Percentiles rank a stretch among this genome's conserved stretches.
phyloP scores from a whole-genome alignment of 2,888 invertebrate genomes.

The Drosophila koepferae region DNA sequence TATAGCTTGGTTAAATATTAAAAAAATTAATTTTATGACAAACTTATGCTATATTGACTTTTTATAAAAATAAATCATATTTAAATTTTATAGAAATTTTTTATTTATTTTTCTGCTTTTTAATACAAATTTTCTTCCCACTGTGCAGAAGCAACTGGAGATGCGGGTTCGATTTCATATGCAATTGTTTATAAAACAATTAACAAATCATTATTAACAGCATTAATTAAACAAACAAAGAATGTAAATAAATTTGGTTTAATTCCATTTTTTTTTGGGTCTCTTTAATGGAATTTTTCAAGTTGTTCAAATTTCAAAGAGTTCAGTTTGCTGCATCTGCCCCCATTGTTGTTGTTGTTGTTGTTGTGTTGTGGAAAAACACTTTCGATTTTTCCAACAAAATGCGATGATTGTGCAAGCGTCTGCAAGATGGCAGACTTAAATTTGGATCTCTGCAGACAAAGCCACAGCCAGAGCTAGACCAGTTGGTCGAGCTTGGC shows the following conservation, averaged over 20 bases:
- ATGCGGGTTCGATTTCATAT: constrained; percentile 50
- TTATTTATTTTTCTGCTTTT: background rate
- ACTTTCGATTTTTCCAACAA: constrained; percentile 53
- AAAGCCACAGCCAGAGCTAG: constrained; percentile 10
- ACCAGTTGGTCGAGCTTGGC: constrained; percentile 30
- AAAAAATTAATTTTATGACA: too few relatives aligned
- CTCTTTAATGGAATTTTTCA: constrained; percentile 30
- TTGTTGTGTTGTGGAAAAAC: constrained; percentile 36
- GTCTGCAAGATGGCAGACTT: background rate
- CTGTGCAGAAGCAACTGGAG: constrained; percentile 25
- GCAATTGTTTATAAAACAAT: constrained; percentile 60
- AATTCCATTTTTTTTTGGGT: background rate
- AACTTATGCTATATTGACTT: too few relatives aligned
- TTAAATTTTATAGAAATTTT: too few relatives aligned
- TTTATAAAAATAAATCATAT: too few relatives aligned
- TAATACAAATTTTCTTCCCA: constrained; percentile 3
- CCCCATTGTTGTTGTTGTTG: constrained; percentile 21
- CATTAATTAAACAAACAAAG: constrained; percentile 41
- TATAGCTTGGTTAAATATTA: too few relatives aligned
- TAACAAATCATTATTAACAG: constrained; percentile 66
- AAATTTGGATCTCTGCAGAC: constrained; percentile 32
- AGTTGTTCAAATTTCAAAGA: constrained; percentile 14
- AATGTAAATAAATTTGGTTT: constrained; percentile 16
- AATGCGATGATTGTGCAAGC: constrained; percentile 45
- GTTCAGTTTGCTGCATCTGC: constrained; percentile 7